Conservation (phyloP, 2,113 vertebrate species). For the Mugil cephalus region DNA sequence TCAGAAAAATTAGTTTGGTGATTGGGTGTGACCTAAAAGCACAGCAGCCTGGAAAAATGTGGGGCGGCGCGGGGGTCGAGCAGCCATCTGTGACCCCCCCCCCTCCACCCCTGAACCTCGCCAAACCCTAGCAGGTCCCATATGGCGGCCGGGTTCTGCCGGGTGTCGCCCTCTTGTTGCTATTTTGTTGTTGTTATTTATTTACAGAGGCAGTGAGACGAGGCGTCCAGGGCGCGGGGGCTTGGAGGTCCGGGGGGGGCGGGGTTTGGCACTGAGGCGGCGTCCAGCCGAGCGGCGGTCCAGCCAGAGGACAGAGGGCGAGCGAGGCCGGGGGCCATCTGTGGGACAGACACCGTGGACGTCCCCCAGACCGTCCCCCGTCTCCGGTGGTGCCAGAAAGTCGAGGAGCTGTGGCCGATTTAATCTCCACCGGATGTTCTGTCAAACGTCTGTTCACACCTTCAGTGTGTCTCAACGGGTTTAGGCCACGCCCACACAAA, state of each 20-base stretch:
- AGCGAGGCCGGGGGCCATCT: constrained; percentile 70
- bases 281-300: constrained; percentile 40
- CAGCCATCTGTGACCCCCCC: constrained; percentile 75
- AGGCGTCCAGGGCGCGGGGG: constrained; percentile 14
- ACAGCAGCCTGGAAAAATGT: constrained; percentile 49
- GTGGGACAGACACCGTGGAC: constrained; percentile 73
- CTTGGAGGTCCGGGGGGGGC: constrained; percentile 42
- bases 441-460: constrained; percentile 12
- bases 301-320: constrained; percentile 61
- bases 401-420: constrained; percentile 6
- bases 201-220: constrained; percentile 71
- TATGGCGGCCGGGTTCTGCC: constrained; percentile 64
- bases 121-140: constrained; percentile 68
- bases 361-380: constrained; percentile 43
- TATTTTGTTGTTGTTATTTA: constrained; percentile 82
- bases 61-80: constrained; percentile 36
- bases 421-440: constrained; percentile 10
- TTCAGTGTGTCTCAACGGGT: too few relatives aligned
- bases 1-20: constrained; percentile 37
- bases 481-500: too few relatives aligned
- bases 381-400: constrained; percentile 36
- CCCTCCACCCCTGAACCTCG: constrained; percentile 19
- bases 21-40: constrained; percentile 47
- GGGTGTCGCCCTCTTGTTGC: constrained; percentile 70
- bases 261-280: constrained; percentile 30